phyloP scores from a whole-genome alignment of 1,140 invertebrate species.

The Tetranychus cinnabarinus region DNA sequence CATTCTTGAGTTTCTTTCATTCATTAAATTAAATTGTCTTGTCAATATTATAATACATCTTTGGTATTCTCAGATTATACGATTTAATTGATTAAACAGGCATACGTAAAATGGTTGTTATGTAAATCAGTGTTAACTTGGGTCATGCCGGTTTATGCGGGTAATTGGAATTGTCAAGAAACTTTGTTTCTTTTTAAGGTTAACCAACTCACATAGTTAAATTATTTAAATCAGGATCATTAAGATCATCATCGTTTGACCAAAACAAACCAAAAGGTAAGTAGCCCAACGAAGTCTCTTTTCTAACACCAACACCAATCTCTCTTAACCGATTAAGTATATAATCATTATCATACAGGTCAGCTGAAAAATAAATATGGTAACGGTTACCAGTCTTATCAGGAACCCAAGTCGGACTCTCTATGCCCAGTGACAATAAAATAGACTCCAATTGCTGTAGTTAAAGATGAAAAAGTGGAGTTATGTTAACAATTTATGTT shows the following conservation, averaged over 20 bases:
- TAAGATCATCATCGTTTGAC: neutral
- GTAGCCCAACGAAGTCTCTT: constrained; percentile 11
- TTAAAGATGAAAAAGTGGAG: neutral
- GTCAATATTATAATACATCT: no score
- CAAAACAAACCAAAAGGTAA: constrained; percentile 8
- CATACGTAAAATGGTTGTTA: no score
- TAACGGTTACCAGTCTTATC: constrained; percentile 5
- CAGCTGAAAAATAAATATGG: constrained; percentile 11
- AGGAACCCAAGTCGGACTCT: constrained; percentile 3
- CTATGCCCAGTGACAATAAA: neutral
- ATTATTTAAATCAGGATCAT: no score
- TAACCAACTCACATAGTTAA: neutral
- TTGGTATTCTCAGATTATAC: no score
- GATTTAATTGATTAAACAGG: no score
- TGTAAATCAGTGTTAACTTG: no score
- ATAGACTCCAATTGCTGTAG: neutral
- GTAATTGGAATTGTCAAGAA: no score
- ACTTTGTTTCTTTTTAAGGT: neutral
- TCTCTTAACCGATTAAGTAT: constrained; percentile 7
- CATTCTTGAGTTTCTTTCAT: no score
- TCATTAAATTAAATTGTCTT: no score
- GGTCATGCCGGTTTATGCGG: no score
- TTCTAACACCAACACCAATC: constrained; percentile 10
- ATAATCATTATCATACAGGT: constrained; percentile 8
- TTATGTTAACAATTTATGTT: no score